Percentiles rank a stretch among this genome's conserved stretches.
Conservation (phyloP, 2,888 invertebrate genomes). For the Zaprionus lineosus region DNA sequence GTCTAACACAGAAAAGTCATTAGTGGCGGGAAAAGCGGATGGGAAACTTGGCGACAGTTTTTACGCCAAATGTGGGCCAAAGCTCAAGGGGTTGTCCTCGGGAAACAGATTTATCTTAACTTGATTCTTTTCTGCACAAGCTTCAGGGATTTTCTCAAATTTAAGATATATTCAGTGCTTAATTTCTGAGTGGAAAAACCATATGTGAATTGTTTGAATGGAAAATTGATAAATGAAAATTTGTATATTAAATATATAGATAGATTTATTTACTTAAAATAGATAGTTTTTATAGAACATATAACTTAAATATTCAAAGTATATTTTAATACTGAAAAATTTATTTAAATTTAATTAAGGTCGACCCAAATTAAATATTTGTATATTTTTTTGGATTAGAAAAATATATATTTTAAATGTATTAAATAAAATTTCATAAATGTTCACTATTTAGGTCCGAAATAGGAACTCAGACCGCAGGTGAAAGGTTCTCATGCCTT, state of each 20-base stretch:
- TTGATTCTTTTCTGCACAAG: slow-evolving; percentile 19
- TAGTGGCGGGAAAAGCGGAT: slow-evolving; percentile 25
- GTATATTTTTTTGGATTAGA: neutral
- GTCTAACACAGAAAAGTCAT: slow-evolving; percentile 29
- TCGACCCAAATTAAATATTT: too few species aligned
- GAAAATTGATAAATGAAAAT: too few species aligned
- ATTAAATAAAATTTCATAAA: neutral
- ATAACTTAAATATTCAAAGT: too few species aligned
- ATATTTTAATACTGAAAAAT: too few species aligned
- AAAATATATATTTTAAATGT: neutral
- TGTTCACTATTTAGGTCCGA: too few species aligned
- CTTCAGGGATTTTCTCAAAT: neutral
- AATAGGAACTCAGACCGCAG: neutral
- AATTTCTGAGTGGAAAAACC: too few species aligned
- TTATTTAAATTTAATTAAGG: too few species aligned
- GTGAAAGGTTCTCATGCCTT: too few species aligned
- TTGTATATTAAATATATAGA: too few species aligned
- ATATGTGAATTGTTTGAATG: too few species aligned
- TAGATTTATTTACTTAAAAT: too few species aligned
- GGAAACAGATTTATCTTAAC: slow-evolving; percentile 37
- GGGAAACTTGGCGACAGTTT: slow-evolving; percentile 13
- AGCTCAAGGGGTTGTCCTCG: neutral
- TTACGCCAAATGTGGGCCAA: neutral
- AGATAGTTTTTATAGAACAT: too few species aligned
- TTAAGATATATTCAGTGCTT: neutral